Base-by-base conservation (phyloP, 1,140 invertebrate genomes). In the Caenorhabditis latens region DNA sequence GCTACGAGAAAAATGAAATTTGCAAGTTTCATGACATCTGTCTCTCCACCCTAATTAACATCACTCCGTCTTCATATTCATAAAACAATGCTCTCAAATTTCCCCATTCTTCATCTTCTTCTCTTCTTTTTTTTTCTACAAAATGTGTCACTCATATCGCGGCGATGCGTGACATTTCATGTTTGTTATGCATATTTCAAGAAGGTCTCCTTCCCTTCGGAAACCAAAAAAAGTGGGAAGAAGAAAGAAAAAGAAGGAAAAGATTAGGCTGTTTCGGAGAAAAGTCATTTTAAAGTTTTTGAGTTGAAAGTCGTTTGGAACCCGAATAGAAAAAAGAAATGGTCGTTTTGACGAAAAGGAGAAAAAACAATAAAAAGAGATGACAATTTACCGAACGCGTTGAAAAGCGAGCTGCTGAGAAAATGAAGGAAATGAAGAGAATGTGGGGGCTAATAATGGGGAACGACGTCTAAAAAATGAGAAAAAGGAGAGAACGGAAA, bases 111-210 rank as follows among this genome's bases (percentile, higher is more conserved):
- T 16, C 11, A 19, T 13, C 8, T 50, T 14, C 24, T 79, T 24
- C 14, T 50, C 40, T 48, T 50, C 8, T 8, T 21, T n/a, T 79
- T 79, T 46, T 79, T 42, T 71, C 6, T 46, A 42, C 71, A 50
- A 79, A 79, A 79, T 79, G 71, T 71, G 65, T 46, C 65, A 71
- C 40, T 71, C 65, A 71, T 71, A 71, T 50, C 46, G n/a, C 71
- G 71, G 71, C 46, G 71, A 50, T 50, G 46, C 71, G 71, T 79
- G 71, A 50, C 43, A 79, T 79, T 79, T 50, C n/a, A 19, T 50
- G 46, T 79, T 79, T 79, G 71, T 79, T 79, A 79, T 71, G 65
- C 65, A 71, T 71, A 71, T 79, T 79, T 79, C 71, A 50, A 50
- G 21, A 79, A 79, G 71, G 71, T 79, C 71, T 79, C 40, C 53